Conservation (phyloP, 2,888 invertebrate genomes). For the Baccha elongata region DNA sequence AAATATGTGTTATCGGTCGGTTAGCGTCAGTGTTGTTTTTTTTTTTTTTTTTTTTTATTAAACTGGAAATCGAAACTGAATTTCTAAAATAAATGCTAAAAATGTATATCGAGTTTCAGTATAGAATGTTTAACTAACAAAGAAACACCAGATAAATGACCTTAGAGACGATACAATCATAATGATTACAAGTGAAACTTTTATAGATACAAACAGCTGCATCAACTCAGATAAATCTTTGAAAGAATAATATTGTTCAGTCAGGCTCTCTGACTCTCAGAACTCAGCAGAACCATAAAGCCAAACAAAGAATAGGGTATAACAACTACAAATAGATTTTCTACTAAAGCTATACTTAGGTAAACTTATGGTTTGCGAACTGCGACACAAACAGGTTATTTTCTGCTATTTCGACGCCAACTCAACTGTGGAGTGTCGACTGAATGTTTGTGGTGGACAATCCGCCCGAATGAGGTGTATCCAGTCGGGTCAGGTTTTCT, state of each 20-base stretch:
- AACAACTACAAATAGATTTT: constrained; percentile 29
- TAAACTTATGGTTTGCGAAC: constrained; percentile 29
- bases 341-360: constrained; percentile 16
- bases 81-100: constrained; percentile 13
- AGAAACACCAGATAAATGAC: constrained; percentile 37
- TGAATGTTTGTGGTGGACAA: constrained; percentile 15
- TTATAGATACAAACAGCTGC: constrained; percentile 25
- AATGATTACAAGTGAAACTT: constrained; percentile 2
- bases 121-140: background rate
- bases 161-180: constrained; percentile 20
- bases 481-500: constrained; percentile 38
- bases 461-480: constrained; percentile 38
- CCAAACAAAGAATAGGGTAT: constrained; percentile 63
- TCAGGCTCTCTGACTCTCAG: constrained; percentile 27
- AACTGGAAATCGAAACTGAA: constrained; percentile 46
- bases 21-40: background rate
- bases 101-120: background rate
- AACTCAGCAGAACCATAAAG: constrained; percentile 21
- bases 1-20: constrained; percentile 49
- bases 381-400: constrained; percentile 58
- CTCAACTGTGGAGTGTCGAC: constrained; percentile 6
- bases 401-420: constrained; percentile 36
- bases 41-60: background rate
- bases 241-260: constrained; percentile 3
- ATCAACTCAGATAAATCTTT: constrained; percentile 16